Evolutionary conservation across 1,140 invertebrate species (phyloP), one percentile per base, ranked within the genome.

Genomic region (Bombus polaris): DNA sequence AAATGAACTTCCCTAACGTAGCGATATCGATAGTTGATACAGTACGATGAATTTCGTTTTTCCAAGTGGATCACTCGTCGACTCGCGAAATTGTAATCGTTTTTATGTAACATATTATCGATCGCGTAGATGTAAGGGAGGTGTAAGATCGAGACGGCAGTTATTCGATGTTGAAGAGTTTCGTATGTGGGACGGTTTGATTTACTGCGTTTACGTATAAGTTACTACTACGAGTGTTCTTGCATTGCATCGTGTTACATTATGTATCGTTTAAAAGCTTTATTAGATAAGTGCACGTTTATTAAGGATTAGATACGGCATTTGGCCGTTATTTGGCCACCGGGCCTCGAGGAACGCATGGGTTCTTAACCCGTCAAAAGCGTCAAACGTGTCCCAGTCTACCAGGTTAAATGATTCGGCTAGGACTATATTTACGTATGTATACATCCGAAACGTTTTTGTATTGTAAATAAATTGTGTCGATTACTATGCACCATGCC

Each of bases 401-500:
- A 22, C 42, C 39, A 25, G 35, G 18, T 13, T 35, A 44, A 66
- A 32, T 37, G 28, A 80, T 68, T 70, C 62, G 62, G 32, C n/a
- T 81, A 44, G 59, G 10, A 62, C 12, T 9, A 57, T 37, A 79
- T 35, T 28, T n/a, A 72, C 83, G 62, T 57, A 80, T 78, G 71
- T 65, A 68, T 73, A 53, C 68, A 76, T 80, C 72, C 59, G 59
- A 85, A 81, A 81, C 35, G 44, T 87, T 91, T 91, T 91, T 89
- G 75, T 91, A 91, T 89, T 91, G 90, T 91, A 91, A 83, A 91
- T 91, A 91, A 91, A 88, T 79, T 91, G 74, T 83, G 32, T 35
- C 75, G 78, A 74, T 87, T 65, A 68, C 65, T 57, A 53, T 53
- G 70, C 57, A 68, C 22, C 39, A 18, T 25, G 28, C 18, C 37